These are phyloP conservation scores for Narcine bancroftii DNA, from an alignment of 2,113 vertebrate species.

Conservation along the genomic window DNA sequence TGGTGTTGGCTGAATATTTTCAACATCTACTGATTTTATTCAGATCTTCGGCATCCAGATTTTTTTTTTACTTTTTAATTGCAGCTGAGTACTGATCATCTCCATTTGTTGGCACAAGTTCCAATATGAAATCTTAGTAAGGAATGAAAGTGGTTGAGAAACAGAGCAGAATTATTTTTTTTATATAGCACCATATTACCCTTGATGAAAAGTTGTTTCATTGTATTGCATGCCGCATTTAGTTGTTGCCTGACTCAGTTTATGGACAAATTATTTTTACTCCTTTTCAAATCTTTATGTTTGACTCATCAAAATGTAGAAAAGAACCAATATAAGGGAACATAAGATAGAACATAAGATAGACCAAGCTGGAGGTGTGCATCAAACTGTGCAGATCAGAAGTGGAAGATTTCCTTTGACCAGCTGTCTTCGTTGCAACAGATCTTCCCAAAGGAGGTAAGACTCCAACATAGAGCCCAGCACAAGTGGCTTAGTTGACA, in stretches of 20 bases:
- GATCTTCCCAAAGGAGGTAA: background rate
- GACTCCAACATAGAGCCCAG: background rate
- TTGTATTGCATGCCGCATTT: background rate
- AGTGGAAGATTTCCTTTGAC: background rate
- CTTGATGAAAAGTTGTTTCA: background rate
- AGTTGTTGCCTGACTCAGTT: background rate
- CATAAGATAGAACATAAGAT: background rate
- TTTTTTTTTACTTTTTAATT: too few relatives aligned
- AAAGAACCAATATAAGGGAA: background rate
- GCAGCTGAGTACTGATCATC: too few relatives aligned
- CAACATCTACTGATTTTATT: too few relatives aligned
- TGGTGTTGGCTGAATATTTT: too few relatives aligned
- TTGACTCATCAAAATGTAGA: background rate
- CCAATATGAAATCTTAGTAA: background rate
- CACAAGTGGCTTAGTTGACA: background rate
- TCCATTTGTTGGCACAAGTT: background rate
- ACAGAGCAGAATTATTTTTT: background rate
- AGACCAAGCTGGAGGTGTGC: background rate
- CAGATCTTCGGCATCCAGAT: too few relatives aligned
- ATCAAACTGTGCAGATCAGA: background rate
- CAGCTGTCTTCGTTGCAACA: background rate
- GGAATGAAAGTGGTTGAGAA: background rate
- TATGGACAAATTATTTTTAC: background rate
- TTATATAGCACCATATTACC: background rate
- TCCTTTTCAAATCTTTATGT: background rate